Evolutionary conservation across 2,113 vertebrate genomes (phyloP).

Genomic region (Machaerirhynchus nigripectus): DNA sequence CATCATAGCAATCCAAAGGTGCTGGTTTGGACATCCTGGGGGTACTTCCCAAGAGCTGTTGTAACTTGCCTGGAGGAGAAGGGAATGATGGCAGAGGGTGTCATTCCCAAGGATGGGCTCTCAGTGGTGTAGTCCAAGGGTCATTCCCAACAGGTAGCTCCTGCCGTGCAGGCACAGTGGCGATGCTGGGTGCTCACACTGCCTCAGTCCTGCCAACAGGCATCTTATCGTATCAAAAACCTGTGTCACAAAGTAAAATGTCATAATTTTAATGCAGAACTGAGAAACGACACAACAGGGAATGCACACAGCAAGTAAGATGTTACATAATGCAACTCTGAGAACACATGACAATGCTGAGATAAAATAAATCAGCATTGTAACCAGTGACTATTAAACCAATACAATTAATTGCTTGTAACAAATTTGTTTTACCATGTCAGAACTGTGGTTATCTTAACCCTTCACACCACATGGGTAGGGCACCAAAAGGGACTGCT

Average conservation of each 20-base stretch:
- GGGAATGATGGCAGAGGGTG: accelerated
- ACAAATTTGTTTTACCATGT: not conserved
- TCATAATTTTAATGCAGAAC: not conserved
- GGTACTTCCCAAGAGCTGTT: not conserved
- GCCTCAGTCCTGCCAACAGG: not conserved
- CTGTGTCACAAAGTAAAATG: not conserved
- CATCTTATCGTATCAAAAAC: not conserved
- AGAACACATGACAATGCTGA: accelerated
- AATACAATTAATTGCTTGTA: not conserved
- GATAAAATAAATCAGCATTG: not conserved
- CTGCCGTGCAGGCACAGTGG: accelerated
- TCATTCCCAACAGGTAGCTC: not conserved
- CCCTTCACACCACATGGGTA: not conserved
- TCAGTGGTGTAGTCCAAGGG: no score
- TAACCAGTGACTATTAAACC: not conserved
- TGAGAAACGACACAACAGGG: not conserved
- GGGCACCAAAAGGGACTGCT: not conserved
- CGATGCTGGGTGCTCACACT: accelerated
- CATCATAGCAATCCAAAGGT: not conserved
- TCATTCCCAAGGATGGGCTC: not conserved
- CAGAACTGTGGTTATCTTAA: not conserved
- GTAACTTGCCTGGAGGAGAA: not conserved
- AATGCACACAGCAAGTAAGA: not conserved
- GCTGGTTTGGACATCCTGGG: not conserved
- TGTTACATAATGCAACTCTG: not conserved